phyloP scores from a whole-genome alignment of 2,888 invertebrate genomes.

The Synanthedon andrenaeformis region DNA sequence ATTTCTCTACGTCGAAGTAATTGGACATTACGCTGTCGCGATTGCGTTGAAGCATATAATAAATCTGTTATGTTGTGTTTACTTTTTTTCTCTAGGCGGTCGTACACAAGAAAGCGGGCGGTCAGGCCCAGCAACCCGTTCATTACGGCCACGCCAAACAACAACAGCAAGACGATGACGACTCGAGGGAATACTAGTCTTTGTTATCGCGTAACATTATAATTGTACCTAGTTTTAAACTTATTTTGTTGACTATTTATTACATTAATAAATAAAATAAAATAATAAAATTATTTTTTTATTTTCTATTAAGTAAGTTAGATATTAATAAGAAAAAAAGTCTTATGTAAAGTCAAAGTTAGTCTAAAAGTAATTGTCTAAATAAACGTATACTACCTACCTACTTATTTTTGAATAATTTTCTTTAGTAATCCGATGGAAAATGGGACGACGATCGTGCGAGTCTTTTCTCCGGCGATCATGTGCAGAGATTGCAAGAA shows the following conservation, averaged over 20 bases:
- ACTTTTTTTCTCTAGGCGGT: constrained; percentile 37
- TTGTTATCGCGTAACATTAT: constrained; percentile 3
- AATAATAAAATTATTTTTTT: constrained; percentile 12
- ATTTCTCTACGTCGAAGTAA: not conserved
- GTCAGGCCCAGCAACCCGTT: constrained; percentile 37
- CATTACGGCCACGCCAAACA: constrained; percentile 40
- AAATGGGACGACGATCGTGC: constrained; percentile 89
- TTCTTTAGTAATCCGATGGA: constrained; percentile 76
- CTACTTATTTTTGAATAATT: constrained; percentile 18
- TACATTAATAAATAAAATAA: constrained; percentile 7
- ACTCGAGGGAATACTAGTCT: constrained; percentile 56
- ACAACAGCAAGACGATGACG: constrained; percentile 28
- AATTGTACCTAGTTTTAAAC: constrained; percentile 1
- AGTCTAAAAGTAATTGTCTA: not conserved
- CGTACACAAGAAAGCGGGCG: constrained; percentile 50
- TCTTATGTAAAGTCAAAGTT: not conserved
- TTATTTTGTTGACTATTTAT: constrained; percentile 10
- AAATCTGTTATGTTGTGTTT: constrained; percentile 2
- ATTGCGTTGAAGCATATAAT: not conserved
- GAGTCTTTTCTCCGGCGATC: constrained; percentile 89
- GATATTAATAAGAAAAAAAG: not conserved
- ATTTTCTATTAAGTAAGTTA: constrained; percentile 14
- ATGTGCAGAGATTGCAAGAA: constrained; percentile 87
- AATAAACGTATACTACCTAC: too few species aligned
- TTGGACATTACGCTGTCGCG: constrained; percentile 6